Base-by-base conservation (phyloP, 2,888 invertebrate species). In the Melanophora roralis region DNA sequence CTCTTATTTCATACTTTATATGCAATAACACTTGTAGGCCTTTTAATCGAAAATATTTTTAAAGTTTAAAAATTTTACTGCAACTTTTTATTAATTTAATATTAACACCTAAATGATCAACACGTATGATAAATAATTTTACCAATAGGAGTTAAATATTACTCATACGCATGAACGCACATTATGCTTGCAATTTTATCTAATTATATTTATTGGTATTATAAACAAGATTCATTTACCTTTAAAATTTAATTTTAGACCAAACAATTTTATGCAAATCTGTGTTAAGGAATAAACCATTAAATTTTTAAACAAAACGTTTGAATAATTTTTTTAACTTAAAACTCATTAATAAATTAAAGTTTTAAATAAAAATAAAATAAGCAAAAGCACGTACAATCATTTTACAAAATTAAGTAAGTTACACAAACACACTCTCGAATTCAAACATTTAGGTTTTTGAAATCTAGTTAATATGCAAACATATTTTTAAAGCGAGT, bases 281-380 rank as follows among this genome's bases (percentile, higher is more conserved):
- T 27, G 51, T 40, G 27, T 40, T 32, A 2, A 40, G 12, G 51
- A 47, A 45, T 16, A 60, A 65, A 71, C 21, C 8, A 47, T 36
- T 2, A 8, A 55, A 45, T 2, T 11, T 9, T 5, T 5, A 27
- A 78, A 57, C 49, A 64, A 68, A 64, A 14, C 11, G n/a, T 11
- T 51, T 71, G 38, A 21, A 11, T 14, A 72, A n/a, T n/a, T n/a
- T 43, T 7, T 40, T 74, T 47, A 53, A 67, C 65, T 78, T 71
- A 71, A 75, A 74, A 49, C 59, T 71, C 75, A 79, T 79, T 75
- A 79, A 79, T 79, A 79, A 75, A 71, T 79, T 69, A 53, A 79
- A 65, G 40, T 47, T 38, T 71, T 75, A 79, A 74, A 71, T 75
- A 79, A 74, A 71, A 79, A 65, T 75, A 69, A 79, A 75, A 69